Conservation (phyloP, 2,888 invertebrate genomes). For the Drosophila mercatorum region DNA sequence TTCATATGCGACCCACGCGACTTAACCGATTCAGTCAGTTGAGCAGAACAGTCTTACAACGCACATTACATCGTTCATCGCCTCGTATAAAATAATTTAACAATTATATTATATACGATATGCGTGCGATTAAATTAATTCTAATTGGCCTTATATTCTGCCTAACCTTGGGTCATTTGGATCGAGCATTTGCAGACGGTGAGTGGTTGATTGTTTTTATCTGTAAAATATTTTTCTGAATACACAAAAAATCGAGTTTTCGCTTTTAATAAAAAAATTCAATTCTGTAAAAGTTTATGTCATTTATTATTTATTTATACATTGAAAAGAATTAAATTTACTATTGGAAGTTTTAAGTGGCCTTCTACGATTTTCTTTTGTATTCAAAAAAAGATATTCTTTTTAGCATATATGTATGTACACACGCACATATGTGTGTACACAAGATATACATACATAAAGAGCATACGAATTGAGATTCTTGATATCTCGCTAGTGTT, state of each 20-base stretch:
- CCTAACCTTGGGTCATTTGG: background rate
- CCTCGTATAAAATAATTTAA: background rate
- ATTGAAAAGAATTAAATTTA: too few species aligned
- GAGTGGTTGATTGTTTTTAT: background rate
- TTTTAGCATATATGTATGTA: background rate
- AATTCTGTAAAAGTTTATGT: background rate
- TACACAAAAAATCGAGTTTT: background rate
- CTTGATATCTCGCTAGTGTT: conserved; percentile 1
- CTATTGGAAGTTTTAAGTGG: background rate
- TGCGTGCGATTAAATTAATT: conserved; percentile 1
- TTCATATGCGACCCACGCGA: conserved; percentile 6
- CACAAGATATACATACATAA: background rate
- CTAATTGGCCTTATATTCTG: background rate
- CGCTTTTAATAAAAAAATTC: background rate
- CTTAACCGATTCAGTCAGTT: conserved; percentile 6
- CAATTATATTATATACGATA: background rate
- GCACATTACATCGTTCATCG: background rate
- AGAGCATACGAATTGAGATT: conserved; percentile 2
- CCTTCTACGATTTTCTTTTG: background rate
- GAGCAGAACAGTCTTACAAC: conserved; percentile 1
- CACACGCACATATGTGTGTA: background rate
- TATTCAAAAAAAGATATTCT: background rate
- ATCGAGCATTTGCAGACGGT: background rate
- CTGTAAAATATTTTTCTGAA: background rate
- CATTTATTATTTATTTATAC: too few species aligned